Evolutionary conservation across 2,797 vertebrate genomes (phyloP), one percentile per base, ranked within the genome.

Genomic region (Pygocentrus nattereri): DNA sequence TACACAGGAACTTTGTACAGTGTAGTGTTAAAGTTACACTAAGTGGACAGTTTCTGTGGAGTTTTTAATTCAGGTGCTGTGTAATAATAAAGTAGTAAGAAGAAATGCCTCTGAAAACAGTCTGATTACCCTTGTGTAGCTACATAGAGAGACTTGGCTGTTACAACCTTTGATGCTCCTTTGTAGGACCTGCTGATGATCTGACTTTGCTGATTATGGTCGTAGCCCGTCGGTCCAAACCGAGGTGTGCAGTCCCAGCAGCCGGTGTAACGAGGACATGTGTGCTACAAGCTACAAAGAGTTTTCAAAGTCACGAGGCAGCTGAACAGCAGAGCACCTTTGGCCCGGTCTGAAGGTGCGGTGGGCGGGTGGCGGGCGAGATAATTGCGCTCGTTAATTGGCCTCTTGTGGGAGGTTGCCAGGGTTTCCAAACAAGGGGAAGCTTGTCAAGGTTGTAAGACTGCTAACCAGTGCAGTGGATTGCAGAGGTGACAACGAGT

Each of bases 301-400:
- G 78, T 78, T 87, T 59, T 81, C 84, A 86, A 86, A 85, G 85
- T 88, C 86, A 86, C 21, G 58, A 34, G 65, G 56, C 76, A 81
- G 59, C 83, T 79, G 78, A 74, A 79, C 83, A 74, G 34, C 47
- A 56, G 59, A 82, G 83, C 75, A 79, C 74, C 62, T 70, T 65
- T 62, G 74, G 76, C 31, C 79, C 52, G 68, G 78, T 78, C 74
- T 83, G 49, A 65, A 78, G 78, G 64, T 62, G 64, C 78, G 76
- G 84, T 79, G 69, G 81, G 47, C 27, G 19, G 49, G 50, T 74
- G 75, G 59, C 61, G 50, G 74, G 69, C 65, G 62, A 79, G 67
- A 82, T 86, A 83, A 87, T 85, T 82, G 71, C 64, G 62, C 58
- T 59, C 70, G 68, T 56, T 86, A 85, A 87, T 86, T 87, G 84